phyloP scores from a whole-genome alignment of 2,797 vertebrate genomes.

The Cynodonichthys magdalenae region DNA sequence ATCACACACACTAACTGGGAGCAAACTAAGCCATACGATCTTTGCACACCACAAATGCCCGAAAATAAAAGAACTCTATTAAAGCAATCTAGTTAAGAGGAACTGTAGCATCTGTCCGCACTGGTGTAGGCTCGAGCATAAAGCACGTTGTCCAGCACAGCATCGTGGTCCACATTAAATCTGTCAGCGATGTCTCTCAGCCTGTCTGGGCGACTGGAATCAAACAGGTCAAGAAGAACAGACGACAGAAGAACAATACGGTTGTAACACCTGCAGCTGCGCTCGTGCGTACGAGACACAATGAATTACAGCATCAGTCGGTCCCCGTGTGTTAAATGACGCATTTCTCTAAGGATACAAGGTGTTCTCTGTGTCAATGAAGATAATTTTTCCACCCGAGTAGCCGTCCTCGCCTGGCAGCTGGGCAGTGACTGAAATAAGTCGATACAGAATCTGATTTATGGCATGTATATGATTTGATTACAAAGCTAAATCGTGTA shows the following conservation, averaged over 20 bases:
- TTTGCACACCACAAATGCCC: background rate
- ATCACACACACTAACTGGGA: background rate
- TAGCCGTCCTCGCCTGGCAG: conserved; percentile 91
- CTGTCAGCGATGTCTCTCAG: conserved; percentile 94
- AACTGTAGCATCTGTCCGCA: conserved; percentile 63
- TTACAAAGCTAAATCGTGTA: background rate
- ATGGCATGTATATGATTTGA: background rate
- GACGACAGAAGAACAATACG: background rate
- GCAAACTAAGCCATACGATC: background rate
- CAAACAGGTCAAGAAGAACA: conserved; percentile 62
- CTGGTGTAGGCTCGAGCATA: conserved; percentile 97
- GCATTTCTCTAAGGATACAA: conserved; percentile 88
- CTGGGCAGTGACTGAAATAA: conserved; percentile 89
- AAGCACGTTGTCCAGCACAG: conserved; percentile 96
- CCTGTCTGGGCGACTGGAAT: conserved; percentile 91
- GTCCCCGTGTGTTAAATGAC: background rate
- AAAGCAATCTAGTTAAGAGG: background rate
- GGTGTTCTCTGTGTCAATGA: conserved; percentile 97
- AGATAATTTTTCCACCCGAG: conserved; percentile 95
- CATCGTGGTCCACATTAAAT: conserved; percentile 93
- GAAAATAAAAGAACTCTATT: no score
- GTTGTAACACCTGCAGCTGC: background rate
- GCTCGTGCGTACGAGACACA: no score
- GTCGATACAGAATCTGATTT: background rate
- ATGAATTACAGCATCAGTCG: background rate